Conservation (phyloP, 2,888 invertebrate species). For the Lomographa bimaculata region DNA sequence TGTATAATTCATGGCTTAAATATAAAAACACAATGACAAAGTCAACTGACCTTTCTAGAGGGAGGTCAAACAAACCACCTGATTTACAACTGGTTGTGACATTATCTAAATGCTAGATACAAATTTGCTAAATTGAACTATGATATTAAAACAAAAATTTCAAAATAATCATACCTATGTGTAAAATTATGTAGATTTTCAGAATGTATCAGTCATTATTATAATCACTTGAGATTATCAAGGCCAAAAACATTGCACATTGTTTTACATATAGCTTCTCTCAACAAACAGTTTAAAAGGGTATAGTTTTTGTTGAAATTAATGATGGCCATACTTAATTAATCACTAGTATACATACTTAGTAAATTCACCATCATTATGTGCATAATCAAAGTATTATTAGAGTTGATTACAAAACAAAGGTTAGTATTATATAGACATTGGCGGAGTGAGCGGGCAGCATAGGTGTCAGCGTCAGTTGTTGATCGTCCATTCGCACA, state of each 20-base stretch:
- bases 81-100: conserved; percentile 20
- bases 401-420: conserved; percentile 1
- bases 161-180: conserved; percentile 4
- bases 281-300: too few species aligned
- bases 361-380: conserved; percentile 7
- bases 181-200: neutral
- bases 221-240: conserved; percentile 6
- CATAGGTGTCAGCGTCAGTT: conserved; percentile 53
- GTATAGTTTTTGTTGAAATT: too few species aligned
- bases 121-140: conserved; percentile 9
- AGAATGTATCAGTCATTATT: neutral
- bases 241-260: conserved; percentile 6
- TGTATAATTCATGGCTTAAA: too few species aligned
- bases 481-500: conserved; percentile 58
- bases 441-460: conserved; percentile 54
- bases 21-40: conserved; percentile 3
- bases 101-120: conserved; percentile 14
- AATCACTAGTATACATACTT: conserved; percentile 7
- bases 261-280: too few species aligned
- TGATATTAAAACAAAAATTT: too few species aligned
- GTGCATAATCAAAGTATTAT: conserved; percentile 9
- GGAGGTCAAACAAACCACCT: conserved; percentile 21
- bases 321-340: conserved; percentile 2
- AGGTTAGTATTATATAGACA: too few species aligned
- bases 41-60: conserved; percentile 18